These are phyloP conservation scores for Enteromius radiatus DNA, from an alignment of 2,797 vertebrate species.

Conservation along the genomic window DNA sequence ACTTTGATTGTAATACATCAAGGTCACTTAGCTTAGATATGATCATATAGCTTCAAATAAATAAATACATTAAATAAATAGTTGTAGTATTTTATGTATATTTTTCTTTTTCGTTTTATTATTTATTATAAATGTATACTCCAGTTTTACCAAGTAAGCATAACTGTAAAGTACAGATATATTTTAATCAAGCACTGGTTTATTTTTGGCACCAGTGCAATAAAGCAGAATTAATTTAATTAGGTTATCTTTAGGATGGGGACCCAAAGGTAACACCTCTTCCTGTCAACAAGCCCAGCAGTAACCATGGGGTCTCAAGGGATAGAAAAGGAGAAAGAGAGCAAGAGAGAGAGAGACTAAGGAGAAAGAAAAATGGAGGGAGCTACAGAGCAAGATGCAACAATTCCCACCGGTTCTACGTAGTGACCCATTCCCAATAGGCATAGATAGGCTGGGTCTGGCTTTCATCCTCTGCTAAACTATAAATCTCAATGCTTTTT, in stretches of 20 bases:
- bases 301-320: constrained; percentile 25
- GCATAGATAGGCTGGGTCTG: constrained; percentile 2
- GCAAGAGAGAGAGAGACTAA: not conserved
- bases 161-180: not conserved
- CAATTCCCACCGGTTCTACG: constrained; percentile 23
- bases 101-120: no score
- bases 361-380: constrained; percentile 15
- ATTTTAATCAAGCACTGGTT: constrained; percentile 15
- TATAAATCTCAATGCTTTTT: constrained; percentile 40
- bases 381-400: constrained; percentile 26
- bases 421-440: constrained; percentile 24
- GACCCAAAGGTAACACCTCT: constrained; percentile 50
- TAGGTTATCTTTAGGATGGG: constrained; percentile 51
- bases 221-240: constrained; percentile 59
- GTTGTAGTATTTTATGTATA: not conserved
- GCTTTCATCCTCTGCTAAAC: constrained; percentile 33
- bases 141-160: not conserved
- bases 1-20: constrained; percentile 33
- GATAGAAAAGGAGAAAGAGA: not conserved
- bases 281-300: constrained; percentile 36
- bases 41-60: not conserved
- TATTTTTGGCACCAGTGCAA: constrained; percentile 51
- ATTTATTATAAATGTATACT: not conserved
- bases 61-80: not conserved
- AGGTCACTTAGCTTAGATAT: constrained; percentile 4